These are phyloP conservation scores for zebrafish (Danio rerio) DNA, from an alignment of 2,113 vertebrate genomes.

Conservation along the genomic window GRCz12tu NC_133184.1:50873001-50873500, in stretches of 20 bases:
- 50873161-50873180: conserved; percentile 48
- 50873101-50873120: conserved; percentile 29
- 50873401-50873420: background rate
- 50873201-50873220: conserved; percentile 55
- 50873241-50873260: conserved; percentile 7
- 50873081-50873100: conserved; percentile 13
- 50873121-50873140: conserved; percentile 46
- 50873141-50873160: conserved; percentile 19
- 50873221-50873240: conserved; percentile 37
- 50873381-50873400: background rate
- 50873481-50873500: background rate
- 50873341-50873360: conserved; percentile 50
- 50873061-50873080: conserved; percentile 25
- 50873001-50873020: background rate
- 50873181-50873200: conserved; percentile 56
- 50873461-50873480: background rate
- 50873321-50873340: conserved; percentile 45
- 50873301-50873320: conserved; percentile 28
- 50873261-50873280: conserved; percentile 38
- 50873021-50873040: background rate
- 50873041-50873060: background rate
- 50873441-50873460: background rate
- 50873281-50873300: conserved; percentile 38
- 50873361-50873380: conserved; percentile 19
- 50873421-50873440: background rate